Conservation (phyloP, 2,113 vertebrate genomes). For the Rostratula benghalensis region DNA sequence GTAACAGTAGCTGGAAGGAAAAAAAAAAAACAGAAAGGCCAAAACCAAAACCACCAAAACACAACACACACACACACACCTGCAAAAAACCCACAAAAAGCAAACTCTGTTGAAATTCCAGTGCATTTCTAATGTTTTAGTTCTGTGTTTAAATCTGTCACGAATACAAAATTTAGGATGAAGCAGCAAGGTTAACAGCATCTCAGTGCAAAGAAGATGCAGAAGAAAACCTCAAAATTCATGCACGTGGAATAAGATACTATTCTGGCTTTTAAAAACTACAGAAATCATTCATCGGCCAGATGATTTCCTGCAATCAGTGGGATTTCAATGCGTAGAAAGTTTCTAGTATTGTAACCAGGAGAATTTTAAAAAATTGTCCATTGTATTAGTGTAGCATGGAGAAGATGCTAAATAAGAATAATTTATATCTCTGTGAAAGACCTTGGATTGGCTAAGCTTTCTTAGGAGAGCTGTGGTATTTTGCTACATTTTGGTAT, state of each 20-base stretch:
- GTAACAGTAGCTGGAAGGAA: neutral
- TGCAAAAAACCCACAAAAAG: neutral
- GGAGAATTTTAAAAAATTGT: neutral
- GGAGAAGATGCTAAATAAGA: neutral
- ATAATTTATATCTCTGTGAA: neutral
- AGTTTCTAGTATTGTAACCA: neutral
- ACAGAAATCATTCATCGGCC: neutral
- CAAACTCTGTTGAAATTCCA: neutral
- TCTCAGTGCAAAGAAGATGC: neutral
- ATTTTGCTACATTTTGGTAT: neutral
- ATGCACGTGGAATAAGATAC: neutral
- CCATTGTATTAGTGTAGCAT: neutral
- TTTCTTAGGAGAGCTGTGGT: neutral
- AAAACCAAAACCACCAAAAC: neutral
- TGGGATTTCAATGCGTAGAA: neutral
- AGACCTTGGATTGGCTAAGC: neutral
- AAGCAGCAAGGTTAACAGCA: neutral
- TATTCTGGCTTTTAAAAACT: neutral
- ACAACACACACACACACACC: neutral
- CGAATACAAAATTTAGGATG: neutral
- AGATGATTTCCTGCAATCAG: neutral
- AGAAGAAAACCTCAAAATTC: neutral
- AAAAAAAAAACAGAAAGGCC: no score
- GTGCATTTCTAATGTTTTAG: neutral
- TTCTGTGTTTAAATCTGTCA: neutral